These are phyloP conservation scores for Melanotaenia nigrans DNA, from an alignment of 2,797 vertebrate species.

Conservation along the genomic window DNA sequence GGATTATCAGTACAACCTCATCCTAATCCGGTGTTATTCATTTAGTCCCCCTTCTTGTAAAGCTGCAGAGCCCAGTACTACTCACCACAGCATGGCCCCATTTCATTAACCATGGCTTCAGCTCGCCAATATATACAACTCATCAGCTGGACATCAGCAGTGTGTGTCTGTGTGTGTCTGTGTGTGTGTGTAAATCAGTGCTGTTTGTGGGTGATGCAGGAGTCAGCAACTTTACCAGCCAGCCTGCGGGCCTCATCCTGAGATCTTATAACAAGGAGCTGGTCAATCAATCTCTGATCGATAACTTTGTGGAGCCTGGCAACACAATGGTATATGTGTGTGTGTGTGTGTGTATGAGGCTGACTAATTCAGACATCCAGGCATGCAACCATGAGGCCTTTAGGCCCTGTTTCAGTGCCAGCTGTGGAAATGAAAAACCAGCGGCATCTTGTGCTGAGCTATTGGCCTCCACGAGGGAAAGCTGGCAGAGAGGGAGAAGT, in stretches of 20 bases:
- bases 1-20: not conserved
- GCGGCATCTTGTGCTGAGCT: constrained; percentile 46
- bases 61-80: constrained; percentile 57
- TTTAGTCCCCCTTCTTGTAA: constrained; percentile 18
- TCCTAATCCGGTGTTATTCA: not conserved
- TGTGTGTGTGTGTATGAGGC: constrained; percentile 30
- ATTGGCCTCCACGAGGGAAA: constrained; percentile 37
- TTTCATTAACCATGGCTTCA: constrained; percentile 70
- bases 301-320: constrained; percentile 71
- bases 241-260: constrained; percentile 66
- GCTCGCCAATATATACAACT: constrained; percentile 65
- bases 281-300: constrained; percentile 78
- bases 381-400: constrained; percentile 40
- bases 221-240: constrained; percentile 79
- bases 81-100: constrained; percentile 42
- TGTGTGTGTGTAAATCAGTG: constrained; percentile 27
- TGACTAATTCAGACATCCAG: constrained; percentile 62
- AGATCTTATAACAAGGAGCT: constrained; percentile 78
- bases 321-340: constrained; percentile 12
- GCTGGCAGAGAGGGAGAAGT: constrained; percentile 59
- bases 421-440: constrained; percentile 68
- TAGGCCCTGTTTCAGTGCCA: constrained; percentile 45
- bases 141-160: constrained; percentile 38
- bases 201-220: constrained; percentile 32
- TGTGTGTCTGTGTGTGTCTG: not conserved